phyloP scores from a whole-genome alignment of 1,140 invertebrate genomes.

The Cataglyphis hispanica region DNA sequence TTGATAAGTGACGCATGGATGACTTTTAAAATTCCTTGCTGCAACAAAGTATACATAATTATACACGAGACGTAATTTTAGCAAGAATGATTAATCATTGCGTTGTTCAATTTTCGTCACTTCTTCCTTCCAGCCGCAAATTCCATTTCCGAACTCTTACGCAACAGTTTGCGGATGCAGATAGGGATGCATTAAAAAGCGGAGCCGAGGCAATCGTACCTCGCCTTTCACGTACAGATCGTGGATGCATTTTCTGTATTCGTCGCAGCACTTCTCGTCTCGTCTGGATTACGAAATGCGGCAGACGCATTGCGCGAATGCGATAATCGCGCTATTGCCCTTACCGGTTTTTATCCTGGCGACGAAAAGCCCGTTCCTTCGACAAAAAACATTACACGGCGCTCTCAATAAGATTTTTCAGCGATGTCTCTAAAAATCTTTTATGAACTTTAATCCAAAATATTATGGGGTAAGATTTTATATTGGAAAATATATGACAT shows the following conservation, averaged over 20 bases:
- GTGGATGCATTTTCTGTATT: conserved; percentile 70
- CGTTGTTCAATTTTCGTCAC: not conserved
- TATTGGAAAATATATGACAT: not conserved
- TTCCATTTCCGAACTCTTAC: conserved; percentile 69
- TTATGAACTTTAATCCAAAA: not conserved
- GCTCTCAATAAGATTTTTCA: not conserved
- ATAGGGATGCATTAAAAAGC: conserved; percentile 23
- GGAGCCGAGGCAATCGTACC: conserved; percentile 65
- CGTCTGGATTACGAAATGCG: conserved; percentile 76
- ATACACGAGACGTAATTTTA: conserved; percentile 9
- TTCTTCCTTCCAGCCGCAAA: conserved; percentile 5
- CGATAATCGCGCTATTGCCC: conserved; percentile 71
- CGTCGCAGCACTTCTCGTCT: conserved; percentile 70
- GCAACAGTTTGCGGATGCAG: conserved; percentile 65
- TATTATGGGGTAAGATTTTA: not conserved
- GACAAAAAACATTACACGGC: conserved; percentile 28
- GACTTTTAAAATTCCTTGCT: conserved; percentile 3
- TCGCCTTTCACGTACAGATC: conserved; percentile 59
- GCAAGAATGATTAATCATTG: conserved; percentile 7
- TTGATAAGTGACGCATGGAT: not conserved
- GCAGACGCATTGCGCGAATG: conserved; percentile 68
- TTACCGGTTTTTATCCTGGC: conserved; percentile 58
- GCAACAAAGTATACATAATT: not conserved
- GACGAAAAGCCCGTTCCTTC: conserved; percentile 61
- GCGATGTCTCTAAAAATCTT: not conserved